A percentile compares a stretch with the other conserved stretches of the same genome.
These are phyloP conservation scores for Centropristis striata DNA, from an alignment of 2,113 vertebrate genomes.

Conservation along the genomic window DNA sequence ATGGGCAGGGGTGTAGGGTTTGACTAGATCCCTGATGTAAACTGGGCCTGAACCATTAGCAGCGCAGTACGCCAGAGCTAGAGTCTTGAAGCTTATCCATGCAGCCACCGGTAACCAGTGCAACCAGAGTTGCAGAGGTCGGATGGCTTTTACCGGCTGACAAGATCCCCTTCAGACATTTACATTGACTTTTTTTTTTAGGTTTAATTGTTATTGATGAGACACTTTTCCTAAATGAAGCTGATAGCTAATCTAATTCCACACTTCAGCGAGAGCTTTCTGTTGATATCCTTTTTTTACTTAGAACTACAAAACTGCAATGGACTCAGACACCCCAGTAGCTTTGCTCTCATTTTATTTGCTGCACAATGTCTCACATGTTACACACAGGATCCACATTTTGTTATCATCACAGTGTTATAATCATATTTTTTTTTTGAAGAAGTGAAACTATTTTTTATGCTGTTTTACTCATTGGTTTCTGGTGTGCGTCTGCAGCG, in stretches of 20 bases:
- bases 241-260: not conserved
- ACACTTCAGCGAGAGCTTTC: not conserved
- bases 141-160: no score
- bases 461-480: not conserved
- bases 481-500: constrained; percentile 85
- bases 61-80: no score
- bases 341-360: not conserved
- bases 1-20: no score
- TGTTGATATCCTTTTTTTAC: not conserved
- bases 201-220: not conserved
- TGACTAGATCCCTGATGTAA: no score
- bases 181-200: not conserved
- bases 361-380: not conserved
- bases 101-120: no score
- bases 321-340: not conserved
- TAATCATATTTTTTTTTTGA: not conserved
- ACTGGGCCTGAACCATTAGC: no score
- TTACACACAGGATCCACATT: not conserved
- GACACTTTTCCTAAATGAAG: not conserved
- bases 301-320: not conserved
- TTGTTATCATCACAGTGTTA: not conserved
- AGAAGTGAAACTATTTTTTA: not conserved
- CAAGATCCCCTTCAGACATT: not conserved
- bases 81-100: no score
- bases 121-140: no score